A percentile compares a stretch with the other conserved stretches of the same genome.
Evolutionary conservation across 1,140 invertebrate genomes (phyloP).

Genomic region (Neotoxoptera formosana): DNA sequence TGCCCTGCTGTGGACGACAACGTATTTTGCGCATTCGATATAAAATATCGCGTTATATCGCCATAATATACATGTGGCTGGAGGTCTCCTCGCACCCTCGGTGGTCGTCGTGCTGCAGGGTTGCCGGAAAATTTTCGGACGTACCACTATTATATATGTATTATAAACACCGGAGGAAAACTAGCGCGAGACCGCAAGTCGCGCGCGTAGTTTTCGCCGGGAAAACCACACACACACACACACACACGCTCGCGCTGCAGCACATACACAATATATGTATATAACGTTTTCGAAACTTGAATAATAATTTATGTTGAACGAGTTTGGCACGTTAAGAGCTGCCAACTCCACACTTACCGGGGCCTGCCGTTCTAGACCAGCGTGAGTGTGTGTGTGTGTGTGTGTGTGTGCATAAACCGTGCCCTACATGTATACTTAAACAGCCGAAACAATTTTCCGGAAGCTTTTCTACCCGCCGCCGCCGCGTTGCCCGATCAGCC

Average conservation of each 20-base stretch:
- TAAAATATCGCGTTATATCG: not conserved
- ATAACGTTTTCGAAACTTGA: conserved; percentile 53
- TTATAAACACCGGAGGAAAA: conserved; percentile 26
- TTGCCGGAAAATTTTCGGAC: conserved; percentile 9
- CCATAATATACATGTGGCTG: not conserved
- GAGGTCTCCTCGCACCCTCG: not conserved
- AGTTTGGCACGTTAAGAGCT: conserved; percentile 57
- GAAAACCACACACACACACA: not conserved
- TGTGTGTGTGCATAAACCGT: not conserved
- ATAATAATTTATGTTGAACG: conserved; percentile 57
- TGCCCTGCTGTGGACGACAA: not conserved
- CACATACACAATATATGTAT: not conserved
- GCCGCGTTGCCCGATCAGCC: too few species aligned
- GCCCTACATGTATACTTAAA: conserved; percentile 16
- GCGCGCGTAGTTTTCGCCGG: not conserved
- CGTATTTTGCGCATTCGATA: not conserved
- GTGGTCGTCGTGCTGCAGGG: not conserved
- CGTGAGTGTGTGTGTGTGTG: not conserved
- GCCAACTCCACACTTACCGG: conserved; percentile 50
- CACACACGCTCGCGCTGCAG: not conserved
- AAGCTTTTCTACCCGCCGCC: conserved; percentile 41
- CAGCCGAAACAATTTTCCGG: conserved; percentile 51
- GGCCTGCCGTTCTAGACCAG: not conserved
- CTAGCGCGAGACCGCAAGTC: not conserved
- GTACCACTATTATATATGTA: not conserved